phyloP scores from a whole-genome alignment of 35 echinoderm and acorn worm genomes.

The Chiridota heheva region DNA sequence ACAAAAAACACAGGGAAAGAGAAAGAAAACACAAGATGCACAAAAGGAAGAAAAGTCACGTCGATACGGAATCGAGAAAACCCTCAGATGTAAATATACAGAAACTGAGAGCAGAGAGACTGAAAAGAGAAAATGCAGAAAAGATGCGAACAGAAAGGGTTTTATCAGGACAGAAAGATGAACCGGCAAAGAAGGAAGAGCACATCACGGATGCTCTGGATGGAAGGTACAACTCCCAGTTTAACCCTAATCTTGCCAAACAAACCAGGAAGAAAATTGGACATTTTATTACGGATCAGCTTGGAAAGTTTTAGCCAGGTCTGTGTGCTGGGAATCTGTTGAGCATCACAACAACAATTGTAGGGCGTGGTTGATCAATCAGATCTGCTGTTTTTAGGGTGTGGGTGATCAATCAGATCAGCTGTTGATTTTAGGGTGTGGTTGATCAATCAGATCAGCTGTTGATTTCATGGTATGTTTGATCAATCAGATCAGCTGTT shows the following conservation, averaged over 20 bases:
- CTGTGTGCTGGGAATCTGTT: no score
- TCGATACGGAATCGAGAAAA: no score
- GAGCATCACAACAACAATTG: no score
- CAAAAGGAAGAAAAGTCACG: slow-evolving; percentile 28
- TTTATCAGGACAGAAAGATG: slow-evolving; percentile 71
- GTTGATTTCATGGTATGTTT: no score
- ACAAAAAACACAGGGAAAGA: slow-evolving; percentile 54
- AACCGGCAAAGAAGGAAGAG: neutral
- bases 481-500: no score
- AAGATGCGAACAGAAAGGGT: slow-evolving; percentile 35
- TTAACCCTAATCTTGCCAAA: slow-evolving; percentile 81
- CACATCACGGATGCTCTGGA: slow-evolving; percentile 61
- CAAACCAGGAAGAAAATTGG: slow-evolving; percentile 23
- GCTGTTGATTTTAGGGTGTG: no score
- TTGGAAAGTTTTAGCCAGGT: no score
- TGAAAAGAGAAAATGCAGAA: slow-evolving; percentile 59
- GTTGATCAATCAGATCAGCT: no score
- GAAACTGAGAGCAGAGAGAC: slow-evolving; percentile 79
- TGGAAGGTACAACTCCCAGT: slow-evolving; percentile 92
- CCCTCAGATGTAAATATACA: slow-evolving; percentile 60
- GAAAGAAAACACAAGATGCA: slow-evolving; percentile 22
- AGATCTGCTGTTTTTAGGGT: no score
- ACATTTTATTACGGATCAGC: no score
- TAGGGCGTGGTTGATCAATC: no score
- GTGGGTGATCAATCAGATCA: no score